Evolutionary conservation across 1,140 invertebrate species (phyloP).

Genomic region (Drosophila sp.): DNA sequence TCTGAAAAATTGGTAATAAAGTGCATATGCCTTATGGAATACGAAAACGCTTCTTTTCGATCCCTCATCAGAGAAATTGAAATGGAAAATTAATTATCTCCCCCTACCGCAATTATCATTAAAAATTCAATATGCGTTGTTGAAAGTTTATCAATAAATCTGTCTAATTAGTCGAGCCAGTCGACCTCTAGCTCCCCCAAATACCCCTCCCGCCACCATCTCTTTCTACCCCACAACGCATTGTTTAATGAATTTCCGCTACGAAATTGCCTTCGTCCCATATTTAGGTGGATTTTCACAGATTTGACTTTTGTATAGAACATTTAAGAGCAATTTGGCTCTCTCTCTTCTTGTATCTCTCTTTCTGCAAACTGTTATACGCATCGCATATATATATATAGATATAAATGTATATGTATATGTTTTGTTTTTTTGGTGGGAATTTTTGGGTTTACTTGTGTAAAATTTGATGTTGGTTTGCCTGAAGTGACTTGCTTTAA

Average conservation of each 20-base stretch:
- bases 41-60: too few relatives aligned
- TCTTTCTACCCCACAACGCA: background rate
- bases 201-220: background rate
- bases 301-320: background rate
- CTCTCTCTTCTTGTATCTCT: slow-evolving; percentile 24
- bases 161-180: slow-evolving; percentile 50
- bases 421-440: slow-evolving; percentile 1
- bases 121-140: slow-evolving; percentile 48
- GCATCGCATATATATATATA: slow-evolving; percentile 17
- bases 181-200: background rate
- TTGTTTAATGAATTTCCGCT: slow-evolving; percentile 55
- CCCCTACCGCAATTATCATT: slow-evolving; percentile 25
- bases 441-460: slow-evolving; percentile 40
- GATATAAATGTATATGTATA: slow-evolving; percentile 23
- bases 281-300: slow-evolving; percentile 4
- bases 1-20: too few relatives aligned
- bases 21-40: background rate
- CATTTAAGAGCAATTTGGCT: slow-evolving; percentile 1
- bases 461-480: slow-evolving; percentile 52
- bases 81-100: slow-evolving; percentile 1
- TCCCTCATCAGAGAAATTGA: background rate
- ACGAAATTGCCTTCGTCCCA: slow-evolving; percentile 6
- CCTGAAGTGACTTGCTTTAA: slow-evolving; percentile 51
- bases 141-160: slow-evolving; percentile 66
- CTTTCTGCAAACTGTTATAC: slow-evolving; percentile 57